Evolutionary conservation across 2,797 vertebrate species (phyloP), one percentile per base, ranked within the genome.

Genomic region (Tragopan temminckii): DNA sequence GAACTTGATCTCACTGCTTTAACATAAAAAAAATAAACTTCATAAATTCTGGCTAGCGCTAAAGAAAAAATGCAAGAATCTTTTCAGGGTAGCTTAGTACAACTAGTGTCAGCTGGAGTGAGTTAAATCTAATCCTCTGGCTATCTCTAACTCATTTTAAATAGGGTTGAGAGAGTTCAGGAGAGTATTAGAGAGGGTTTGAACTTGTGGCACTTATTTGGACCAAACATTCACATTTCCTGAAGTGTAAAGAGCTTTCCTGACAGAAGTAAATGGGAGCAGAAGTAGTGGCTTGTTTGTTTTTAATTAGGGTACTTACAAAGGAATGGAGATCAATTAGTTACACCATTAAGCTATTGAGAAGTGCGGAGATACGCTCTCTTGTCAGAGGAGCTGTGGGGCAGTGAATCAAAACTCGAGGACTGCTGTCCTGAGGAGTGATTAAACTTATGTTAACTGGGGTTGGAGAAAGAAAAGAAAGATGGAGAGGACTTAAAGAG

Each of bases 341-440:
- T 75, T 71, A 21, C 4, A 25, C 13, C 5, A 33, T 17, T 31
- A 80, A 57, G 7, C 48, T 84, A 5, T 5, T 62, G 50, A 72
- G 42, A 79, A 35, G 3, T 62, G 13, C 5, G 8, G 83, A 78
- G 9, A 13, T 78, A 4, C 1, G 24, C 42, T 57, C 78, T 78
- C 21, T 42, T 88, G 23, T 52, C 48, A 63, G 57, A 90, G 9
- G 14, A 80, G 24, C 18, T 48, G 5, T 21, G 3, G 2, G 57
- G 9, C 69, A 48, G 31, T 71, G 45, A 86, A 57, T 61, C 16
- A 55, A 35, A 79, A 4, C 16, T 78, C 16, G 68, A 48, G 35
- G 16, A 20, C 3, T 5, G 1, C 10, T n/a, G 8, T 78, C 7
- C 7, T 4, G 13, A 80, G 25, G 17, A 71, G 3, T 5, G 36